Conservation (phyloP, 2,888 invertebrate species). For the Lacanobia wlatinum region DNA sequence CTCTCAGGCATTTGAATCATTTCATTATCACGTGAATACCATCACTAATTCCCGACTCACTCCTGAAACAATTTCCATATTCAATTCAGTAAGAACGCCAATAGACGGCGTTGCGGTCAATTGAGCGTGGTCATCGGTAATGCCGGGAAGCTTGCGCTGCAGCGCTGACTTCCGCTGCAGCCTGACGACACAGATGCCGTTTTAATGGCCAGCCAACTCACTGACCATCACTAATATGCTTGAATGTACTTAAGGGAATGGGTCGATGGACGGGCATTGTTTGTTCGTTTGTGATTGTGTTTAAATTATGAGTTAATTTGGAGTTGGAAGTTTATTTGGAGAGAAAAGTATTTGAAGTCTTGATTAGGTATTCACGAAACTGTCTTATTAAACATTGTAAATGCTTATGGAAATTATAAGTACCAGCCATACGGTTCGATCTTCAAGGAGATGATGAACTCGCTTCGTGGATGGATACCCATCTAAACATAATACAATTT, state of each 20-base stretch:
- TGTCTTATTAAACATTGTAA: too few species aligned
- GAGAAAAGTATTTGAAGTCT: background rate
- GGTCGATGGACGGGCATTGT: slow-evolving; percentile 60
- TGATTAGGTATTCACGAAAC: background rate
- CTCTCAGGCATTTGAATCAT: background rate
- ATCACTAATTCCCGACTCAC: background rate
- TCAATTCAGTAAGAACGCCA: slow-evolving; percentile 36
- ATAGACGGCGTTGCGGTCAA: slow-evolving; percentile 53
- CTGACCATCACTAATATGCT: slow-evolving; percentile 68
- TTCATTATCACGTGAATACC: background rate
- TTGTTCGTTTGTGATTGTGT: slow-evolving; percentile 43
- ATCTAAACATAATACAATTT: too few species aligned
- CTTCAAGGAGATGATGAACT: too few species aligned
- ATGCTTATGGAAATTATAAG: too few species aligned
- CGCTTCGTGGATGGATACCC: too few species aligned
- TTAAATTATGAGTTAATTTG: background rate
- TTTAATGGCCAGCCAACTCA: slow-evolving; percentile 69
- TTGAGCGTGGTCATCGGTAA: slow-evolving; percentile 65
- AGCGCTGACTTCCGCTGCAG: slow-evolving; percentile 63
- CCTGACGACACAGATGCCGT: slow-evolving; percentile 69
- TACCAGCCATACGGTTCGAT: too few species aligned
- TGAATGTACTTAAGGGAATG: slow-evolving; percentile 62
- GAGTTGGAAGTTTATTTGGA: background rate
- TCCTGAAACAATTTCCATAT: slow-evolving; percentile 40
- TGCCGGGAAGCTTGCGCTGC: slow-evolving; percentile 63